These are phyloP conservation scores for Neoniphon sammara DNA, from an alignment of 2,797 vertebrate species.

Conservation along the genomic window DNA sequence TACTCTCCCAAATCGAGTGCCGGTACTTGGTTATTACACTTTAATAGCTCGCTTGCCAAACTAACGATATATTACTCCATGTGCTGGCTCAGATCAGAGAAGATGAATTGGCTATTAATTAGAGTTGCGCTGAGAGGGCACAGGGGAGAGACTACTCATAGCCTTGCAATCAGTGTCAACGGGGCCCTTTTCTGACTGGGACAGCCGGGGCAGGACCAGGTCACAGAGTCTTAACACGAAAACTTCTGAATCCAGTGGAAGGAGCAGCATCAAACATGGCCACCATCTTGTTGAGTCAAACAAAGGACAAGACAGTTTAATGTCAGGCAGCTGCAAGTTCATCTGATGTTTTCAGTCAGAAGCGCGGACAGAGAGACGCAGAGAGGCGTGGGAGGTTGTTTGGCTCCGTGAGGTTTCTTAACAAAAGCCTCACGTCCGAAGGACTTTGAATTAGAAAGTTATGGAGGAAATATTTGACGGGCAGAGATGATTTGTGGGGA, in stretches of 20 bases:
- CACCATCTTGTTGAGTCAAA: constrained; percentile 65
- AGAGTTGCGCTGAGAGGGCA: constrained; percentile 89
- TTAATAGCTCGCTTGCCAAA: constrained; percentile 91
- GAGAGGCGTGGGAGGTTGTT: constrained; percentile 62
- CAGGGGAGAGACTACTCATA: constrained; percentile 89
- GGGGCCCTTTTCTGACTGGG: constrained; percentile 82
- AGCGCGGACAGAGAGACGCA: constrained; percentile 43
- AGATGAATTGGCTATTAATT: constrained; percentile 92
- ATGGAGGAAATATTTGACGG: constrained; percentile 85
- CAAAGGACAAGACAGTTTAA: constrained; percentile 63
- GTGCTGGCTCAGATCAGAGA: constrained; percentile 89
- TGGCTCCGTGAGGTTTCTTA: constrained; percentile 67
- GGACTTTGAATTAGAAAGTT: constrained; percentile 84
- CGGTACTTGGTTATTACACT: constrained; percentile 90
- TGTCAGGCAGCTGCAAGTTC: constrained; percentile 50
- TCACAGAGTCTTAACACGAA: constrained; percentile 72
- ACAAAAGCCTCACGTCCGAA: constrained; percentile 81
- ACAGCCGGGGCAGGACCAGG: constrained; percentile 80
- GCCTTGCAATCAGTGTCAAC: constrained; percentile 87
- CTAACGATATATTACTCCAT: constrained; percentile 89
- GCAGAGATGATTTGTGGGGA: constrained; percentile 83
- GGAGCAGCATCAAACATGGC: constrained; percentile 59
- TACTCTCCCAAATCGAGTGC: constrained; percentile 89
- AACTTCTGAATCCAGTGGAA: constrained; percentile 51
- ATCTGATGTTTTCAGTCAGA: constrained; percentile 58